Evolutionary conservation across 2,797 vertebrate species (phyloP), one percentile per base, ranked within the genome.

Genomic region (Acrossocheilus fasciatus): DNA sequence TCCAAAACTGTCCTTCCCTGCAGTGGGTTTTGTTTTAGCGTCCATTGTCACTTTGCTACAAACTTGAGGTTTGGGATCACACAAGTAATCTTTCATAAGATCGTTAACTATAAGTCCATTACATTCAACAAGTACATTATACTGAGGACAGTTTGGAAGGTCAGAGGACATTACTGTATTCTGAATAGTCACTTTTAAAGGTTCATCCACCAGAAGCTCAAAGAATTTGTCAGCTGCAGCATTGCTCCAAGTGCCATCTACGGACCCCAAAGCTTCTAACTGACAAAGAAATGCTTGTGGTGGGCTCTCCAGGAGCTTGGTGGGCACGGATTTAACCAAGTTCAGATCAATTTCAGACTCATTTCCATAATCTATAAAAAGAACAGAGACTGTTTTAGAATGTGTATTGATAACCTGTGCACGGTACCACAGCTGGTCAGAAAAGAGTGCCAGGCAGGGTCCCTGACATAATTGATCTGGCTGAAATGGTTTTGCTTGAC

Each of bases 281-380:
- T 93, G 93, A 90, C 98, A 99, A 4, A 96, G 88, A 91, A 98
- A 97, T 2, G 97, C 96, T 90, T 96, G 96, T 76, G 96, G 96
- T 45, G 95, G 92, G 6, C 90, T 39, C 3, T 90, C 69, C 66
- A 96, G 26, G 18, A 96, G 91, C 2, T 92, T 90, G 43, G 72
- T 0, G 0, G 96, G 93, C 36, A 97, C 91, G 20, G 81, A 87
- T 79, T 85, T 94, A 54, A 96, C 50, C 39, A 91, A 80, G 59
- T 93, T 92, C 50, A 91, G 26, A 41, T 88, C 86, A 66, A 93
- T 78, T 3, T 91, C 84, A 73, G 94, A 95, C 54, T 93, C 75
- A 0, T 95, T 96, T 78, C 96, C 96, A 0, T 96, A 96, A 92
- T 97, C 96, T 77, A 96, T 84, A 0, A 96, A 94, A 81, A 93